These are phyloP conservation scores for Taphrorychus bicolor DNA, from an alignment of 2,888 invertebrate genomes.

Conservation along the genomic window DNA sequence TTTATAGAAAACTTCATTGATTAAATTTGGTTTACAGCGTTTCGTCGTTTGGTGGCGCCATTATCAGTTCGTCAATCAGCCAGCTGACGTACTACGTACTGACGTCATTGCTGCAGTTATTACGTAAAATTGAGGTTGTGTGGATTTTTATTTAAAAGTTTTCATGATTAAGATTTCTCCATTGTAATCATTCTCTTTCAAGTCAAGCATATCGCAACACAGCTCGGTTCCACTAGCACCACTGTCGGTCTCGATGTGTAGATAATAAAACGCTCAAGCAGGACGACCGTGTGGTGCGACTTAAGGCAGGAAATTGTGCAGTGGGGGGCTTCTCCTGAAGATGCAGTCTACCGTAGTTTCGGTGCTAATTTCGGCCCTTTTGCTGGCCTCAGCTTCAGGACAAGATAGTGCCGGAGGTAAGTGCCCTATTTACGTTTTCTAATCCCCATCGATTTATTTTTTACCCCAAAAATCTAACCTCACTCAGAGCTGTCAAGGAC, in stretches of 20 bases:
- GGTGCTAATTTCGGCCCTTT: no score
- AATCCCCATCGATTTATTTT: no score
- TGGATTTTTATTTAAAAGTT: neutral
- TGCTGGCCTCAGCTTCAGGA: no score
- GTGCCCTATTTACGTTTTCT: no score
- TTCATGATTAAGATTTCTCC: neutral
- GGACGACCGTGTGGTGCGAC: neutral
- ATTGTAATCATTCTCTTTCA: no score
- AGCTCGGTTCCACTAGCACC: no score
- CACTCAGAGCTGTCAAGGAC: neutral
- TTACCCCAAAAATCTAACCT: neutral
- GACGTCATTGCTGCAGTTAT: neutral
- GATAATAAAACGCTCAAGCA: no score
- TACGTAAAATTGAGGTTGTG: slow-evolving; percentile 27
- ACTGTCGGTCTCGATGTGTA: neutral
- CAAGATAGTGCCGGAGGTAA: no score
- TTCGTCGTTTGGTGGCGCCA: neutral
- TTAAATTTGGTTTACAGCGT: no score
- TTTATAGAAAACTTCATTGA: no score
- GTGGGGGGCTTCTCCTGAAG: slow-evolving; percentile 16
- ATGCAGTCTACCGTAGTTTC: slow-evolving; percentile 21
- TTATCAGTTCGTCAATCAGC: neutral
- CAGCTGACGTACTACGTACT: neutral
- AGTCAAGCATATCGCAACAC: no score
- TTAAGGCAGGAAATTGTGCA: neutral